A percentile compares a stretch with the other conserved stretches of the same genome.
Conservation (phyloP, 2,888 invertebrate genomes). For the Dasysyrphus tricinctus region DNA sequence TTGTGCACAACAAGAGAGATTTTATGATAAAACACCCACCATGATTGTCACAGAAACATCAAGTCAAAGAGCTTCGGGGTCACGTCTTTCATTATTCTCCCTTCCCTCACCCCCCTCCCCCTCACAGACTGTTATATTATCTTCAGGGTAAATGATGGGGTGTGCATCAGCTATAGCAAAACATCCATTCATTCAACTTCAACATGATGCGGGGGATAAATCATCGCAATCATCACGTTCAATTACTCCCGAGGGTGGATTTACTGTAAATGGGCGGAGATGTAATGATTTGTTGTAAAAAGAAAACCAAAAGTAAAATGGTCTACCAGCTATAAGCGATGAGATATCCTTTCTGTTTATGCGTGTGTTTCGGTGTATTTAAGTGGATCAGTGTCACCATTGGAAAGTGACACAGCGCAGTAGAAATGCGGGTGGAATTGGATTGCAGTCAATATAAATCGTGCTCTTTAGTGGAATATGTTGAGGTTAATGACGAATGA, state of each 20-base stretch:
- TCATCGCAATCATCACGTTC: conserved; percentile 76
- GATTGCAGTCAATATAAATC: conserved; percentile 48
- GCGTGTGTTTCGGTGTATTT: conserved; percentile 42
- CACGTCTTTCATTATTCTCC: conserved; percentile 71
- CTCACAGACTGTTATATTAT: conserved; percentile 15
- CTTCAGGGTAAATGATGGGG: conserved; percentile 62
- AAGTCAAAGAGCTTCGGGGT: conserved; percentile 43
- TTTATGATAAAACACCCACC: conserved; percentile 32
- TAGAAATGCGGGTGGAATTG: conserved; percentile 60
- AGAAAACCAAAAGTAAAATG: conserved; percentile 46
- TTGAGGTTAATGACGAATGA: conserved; percentile 51
- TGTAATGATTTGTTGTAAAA: conserved; percentile 74
- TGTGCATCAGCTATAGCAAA: conserved; percentile 58
- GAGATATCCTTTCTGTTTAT: conserved; percentile 26
- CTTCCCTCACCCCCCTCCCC: background rate
- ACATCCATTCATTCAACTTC: conserved; percentile 29
- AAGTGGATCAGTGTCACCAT: conserved; percentile 54
- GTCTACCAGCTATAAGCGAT: conserved; percentile 31
- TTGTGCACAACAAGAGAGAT: background rate
- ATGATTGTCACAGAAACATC: conserved; percentile 35
- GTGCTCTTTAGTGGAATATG: conserved; percentile 58
- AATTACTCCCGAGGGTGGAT: conserved; percentile 75
- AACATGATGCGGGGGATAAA: conserved; percentile 60
- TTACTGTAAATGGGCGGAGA: conserved; percentile 73
- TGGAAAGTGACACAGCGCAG: background rate